These are phyloP conservation scores for Anolis apletophallus DNA, from an alignment of 2,797 vertebrate species.

Conservation along the genomic window DNA sequence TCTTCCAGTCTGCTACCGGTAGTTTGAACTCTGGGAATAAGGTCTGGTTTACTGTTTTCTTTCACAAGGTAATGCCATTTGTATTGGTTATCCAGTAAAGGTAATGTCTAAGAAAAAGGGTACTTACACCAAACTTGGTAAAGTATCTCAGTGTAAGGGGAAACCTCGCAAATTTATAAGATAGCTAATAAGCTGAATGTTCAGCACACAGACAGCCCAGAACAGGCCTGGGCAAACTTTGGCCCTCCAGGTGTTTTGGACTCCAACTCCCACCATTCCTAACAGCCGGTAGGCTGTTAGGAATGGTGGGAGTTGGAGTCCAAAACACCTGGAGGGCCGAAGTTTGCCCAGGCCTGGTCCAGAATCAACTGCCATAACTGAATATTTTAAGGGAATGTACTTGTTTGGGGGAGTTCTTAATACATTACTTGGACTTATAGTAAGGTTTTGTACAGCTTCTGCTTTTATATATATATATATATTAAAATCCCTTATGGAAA, in stretches of 20 bases:
- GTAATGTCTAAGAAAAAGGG: neutral
- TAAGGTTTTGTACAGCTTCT: neutral
- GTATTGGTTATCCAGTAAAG: neutral
- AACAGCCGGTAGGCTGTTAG: too few species aligned
- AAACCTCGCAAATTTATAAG: neutral
- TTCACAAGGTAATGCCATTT: neutral
- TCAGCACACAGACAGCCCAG: too few species aligned
- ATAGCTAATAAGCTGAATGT: too few species aligned
- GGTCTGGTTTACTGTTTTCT: neutral
- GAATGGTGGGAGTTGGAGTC: too few species aligned
- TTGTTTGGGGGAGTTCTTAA: neutral
- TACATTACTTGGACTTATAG: neutral
- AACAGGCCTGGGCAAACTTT: too few species aligned
- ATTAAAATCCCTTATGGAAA: neutral
- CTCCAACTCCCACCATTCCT: too few species aligned
- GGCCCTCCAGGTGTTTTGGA: too few species aligned
- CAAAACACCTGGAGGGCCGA: too few species aligned
- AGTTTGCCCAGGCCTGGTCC: too few species aligned
- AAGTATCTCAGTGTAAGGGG: neutral
- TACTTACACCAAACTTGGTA: neutral
- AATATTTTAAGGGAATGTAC: neutral
- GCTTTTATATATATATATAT: neutral
- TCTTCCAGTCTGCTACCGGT: neutral
- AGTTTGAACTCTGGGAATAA: neutral
- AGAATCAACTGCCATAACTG: neutral